Conservation (phyloP, 2,113 vertebrate species). For the Anas platyrhynchos region DNA sequence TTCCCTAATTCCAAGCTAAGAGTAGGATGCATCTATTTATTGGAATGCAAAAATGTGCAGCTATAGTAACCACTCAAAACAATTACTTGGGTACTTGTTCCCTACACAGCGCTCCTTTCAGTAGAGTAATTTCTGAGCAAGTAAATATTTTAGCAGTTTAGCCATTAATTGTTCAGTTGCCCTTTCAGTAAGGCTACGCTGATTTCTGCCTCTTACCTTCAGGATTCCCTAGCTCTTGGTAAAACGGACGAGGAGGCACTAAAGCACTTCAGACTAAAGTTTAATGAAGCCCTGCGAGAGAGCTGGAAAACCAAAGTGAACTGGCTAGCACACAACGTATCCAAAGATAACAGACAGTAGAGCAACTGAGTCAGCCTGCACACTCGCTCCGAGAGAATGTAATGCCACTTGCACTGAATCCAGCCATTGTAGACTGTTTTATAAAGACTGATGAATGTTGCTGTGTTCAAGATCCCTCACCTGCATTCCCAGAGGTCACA, state of each 20-base stretch:
- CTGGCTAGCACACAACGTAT: constrained; percentile 96
- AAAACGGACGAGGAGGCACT: constrained; percentile 94
- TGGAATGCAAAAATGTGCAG: not conserved
- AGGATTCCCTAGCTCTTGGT: constrained; percentile 95
- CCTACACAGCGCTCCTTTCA: not conserved
- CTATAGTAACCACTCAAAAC: not conserved
- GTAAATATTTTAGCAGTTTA: not conserved
- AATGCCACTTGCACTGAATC: not conserved
- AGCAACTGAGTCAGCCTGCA: not conserved
- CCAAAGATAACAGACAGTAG: constrained; percentile 94
- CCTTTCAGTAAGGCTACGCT: not conserved
- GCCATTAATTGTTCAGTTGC: not conserved
- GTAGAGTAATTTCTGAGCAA: not conserved
- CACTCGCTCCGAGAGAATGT: not conserved
- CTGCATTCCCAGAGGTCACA: not conserved
- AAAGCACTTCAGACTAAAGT: constrained; percentile 97
- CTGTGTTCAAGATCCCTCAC: not conserved
- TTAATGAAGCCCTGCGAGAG: constrained; percentile 94
- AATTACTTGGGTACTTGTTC: not conserved
- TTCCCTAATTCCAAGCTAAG: rapidly evolving
- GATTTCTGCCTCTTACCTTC: not conserved
- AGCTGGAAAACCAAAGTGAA: constrained; percentile 99
- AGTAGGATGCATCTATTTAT: not conserved
- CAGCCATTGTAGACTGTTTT: not conserved
- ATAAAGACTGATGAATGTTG: not conserved